Base-by-base conservation (phyloP, 2,113 vertebrate genomes). In the Lanius ludovicianus region DNA sequence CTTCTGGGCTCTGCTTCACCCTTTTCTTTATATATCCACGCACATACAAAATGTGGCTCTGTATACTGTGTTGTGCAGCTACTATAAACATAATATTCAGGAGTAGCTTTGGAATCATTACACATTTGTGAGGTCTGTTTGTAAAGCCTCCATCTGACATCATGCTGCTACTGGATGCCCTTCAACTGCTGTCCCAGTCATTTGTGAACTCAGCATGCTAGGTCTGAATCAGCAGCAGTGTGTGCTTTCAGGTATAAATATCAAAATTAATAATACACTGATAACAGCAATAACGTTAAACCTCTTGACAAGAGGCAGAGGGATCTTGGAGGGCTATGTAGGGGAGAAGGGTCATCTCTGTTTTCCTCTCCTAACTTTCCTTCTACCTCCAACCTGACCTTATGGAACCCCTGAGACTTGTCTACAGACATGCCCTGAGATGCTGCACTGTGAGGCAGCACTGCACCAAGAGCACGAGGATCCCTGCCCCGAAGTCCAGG, bases 261-360 rank as follows among this genome's bases (percentile, higher is more conserved):
- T 7, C 37, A 27, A 55, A 70, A 63, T 41, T 1, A 37, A 42
- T 73, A 78, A 75, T 18, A 78, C 24, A 30, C 31, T 35, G n/a
- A 50, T 17, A n/a, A 59, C 5, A 67, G 25, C 20, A 55, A 62
- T 20, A 22, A 53, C 25, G 9, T 41, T 44, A 69, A 73, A 91
- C 21, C 16, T 55, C 53, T 60, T 35, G 17, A 60, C 15, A 37
- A 83, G 39, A 56, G 14, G 17, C 47, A 71, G n/a, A 28, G 49
- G 19, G 17, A 42, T 44, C 22, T 74, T 1, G 0, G 22, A 27
- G 13, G 20, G 10, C 23, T 59, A 4, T 6, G 4, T 6, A 11
- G 20, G 28, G 41, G 50, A 65, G n/a, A 87, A 69, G 11, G 5
- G 3, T 1, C 15, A 74, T 31, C 27, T 73, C 76, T 35, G 20